Evolutionary conservation across 2,888 invertebrate species (phyloP).

Genomic region (Pristionchus mayeri): DNA sequence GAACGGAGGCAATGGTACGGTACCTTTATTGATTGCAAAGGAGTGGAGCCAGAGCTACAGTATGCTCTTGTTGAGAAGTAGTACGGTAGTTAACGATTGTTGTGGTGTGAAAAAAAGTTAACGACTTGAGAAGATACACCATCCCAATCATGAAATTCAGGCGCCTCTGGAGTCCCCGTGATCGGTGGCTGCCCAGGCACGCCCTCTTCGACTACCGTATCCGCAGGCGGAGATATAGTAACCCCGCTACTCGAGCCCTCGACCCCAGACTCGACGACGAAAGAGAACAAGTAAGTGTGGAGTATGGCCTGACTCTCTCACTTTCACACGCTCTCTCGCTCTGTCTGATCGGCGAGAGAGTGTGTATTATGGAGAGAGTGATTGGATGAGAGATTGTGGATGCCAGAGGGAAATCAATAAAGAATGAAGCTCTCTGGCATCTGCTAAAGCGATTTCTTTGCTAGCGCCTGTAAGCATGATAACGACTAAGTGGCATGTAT

Average conservation of each 20-base stretch:
- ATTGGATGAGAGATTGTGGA: background rate
- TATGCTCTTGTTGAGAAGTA: too few relatives aligned
- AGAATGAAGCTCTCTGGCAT: background rate
- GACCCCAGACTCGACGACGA: constrained; percentile 54
- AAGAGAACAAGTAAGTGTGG: constrained; percentile 61
- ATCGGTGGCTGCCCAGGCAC: constrained; percentile 17
- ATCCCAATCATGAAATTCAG: too few relatives aligned
- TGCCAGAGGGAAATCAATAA: background rate
- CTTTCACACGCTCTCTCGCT: too few relatives aligned
- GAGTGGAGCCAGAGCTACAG: background rate
- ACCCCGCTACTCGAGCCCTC: constrained; percentile 20
- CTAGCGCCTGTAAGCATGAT: too few relatives aligned
- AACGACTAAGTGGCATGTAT: background rate
- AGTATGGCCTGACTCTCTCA: too few relatives aligned
- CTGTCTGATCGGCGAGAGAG: too few relatives aligned
- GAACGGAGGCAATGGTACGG: constrained; percentile 33
- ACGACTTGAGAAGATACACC: too few relatives aligned
- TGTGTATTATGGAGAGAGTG: too few relatives aligned
- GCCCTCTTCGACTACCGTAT: background rate
- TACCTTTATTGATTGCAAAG: background rate
- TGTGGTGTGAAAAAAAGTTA: too few relatives aligned
- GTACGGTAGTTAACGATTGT: too few relatives aligned
- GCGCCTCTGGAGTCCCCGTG: background rate
- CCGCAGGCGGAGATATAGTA: constrained; percentile 9
- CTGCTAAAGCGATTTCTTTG: background rate